Base-by-base conservation (phyloP, 2,113 vertebrate genomes). In the Gymnorhina tibicen region DNA sequence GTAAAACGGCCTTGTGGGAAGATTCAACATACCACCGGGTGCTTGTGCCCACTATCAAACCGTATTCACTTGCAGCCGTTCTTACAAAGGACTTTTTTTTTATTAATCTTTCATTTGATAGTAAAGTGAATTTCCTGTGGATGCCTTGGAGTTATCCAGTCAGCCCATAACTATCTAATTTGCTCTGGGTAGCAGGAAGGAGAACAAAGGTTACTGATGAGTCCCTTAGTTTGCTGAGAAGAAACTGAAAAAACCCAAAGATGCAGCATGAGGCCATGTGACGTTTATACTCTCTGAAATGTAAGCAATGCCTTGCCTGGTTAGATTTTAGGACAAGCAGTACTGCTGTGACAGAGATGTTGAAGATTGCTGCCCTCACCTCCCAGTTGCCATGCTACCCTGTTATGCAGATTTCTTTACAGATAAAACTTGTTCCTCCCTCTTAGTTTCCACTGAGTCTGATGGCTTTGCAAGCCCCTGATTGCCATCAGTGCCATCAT, bases 1-100 rank as follows among this genome's bases (percentile, higher is more conserved):
- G 94, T 95, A 94, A 97, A 97, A 96, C 69, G 76, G 92, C 79
- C 96, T 96, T 96, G 82, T 92, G 91, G 96, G 94, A 97, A 97
- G 96, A 97, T 94, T 95, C 76, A 91, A 72, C 83, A 85, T 66
- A 93, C 91, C 44, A 94, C 82, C 10, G 7, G 94, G 88, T 80
- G 42, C 89, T 77, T 68, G 62, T 93, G 73, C 94, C 87, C 93
- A 85, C 87, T 78, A 90, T 93, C 87, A 95, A 95, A 93, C 86
- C 4, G 9, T 85, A 86, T 87, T 92, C 96, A 90, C 93, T 96
- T 83, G 87, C 80, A 93, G 92, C 39, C 10, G 0, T 83, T 93
- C 86, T 82, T 94, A 78, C 67, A 94, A 91, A 96, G 64, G 63
- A 56, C 41, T 64, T 82, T 19, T 80, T 69, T 85, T 81, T 77